phyloP scores from a whole-genome alignment of 2,888 invertebrate genomes.

The Acrocera orbiculus region DNA sequence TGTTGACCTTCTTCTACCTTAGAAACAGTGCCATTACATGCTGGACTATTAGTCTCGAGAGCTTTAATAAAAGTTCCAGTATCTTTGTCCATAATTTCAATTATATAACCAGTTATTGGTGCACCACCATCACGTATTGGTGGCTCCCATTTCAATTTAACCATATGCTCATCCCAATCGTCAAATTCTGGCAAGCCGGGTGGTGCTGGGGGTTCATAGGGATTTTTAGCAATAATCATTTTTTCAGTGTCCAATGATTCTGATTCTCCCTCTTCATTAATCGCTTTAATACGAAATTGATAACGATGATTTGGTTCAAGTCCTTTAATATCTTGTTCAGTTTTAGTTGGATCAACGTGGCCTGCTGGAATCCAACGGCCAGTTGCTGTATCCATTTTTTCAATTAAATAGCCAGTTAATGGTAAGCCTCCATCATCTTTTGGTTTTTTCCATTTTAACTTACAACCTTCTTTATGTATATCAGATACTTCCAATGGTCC shows the following conservation, averaged over 20 bases:
- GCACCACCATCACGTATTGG: constrained; percentile 83
- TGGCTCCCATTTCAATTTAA: constrained; percentile 78
- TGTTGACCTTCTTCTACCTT: constrained; percentile 86
- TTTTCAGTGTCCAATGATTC: constrained; percentile 84
- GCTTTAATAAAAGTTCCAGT: constrained; percentile 71
- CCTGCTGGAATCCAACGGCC: constrained; percentile 82
- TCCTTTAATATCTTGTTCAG: constrained; percentile 64
- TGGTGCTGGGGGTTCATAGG: constrained; percentile 74
- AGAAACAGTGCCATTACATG: constrained; percentile 72
- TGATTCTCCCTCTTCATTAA: constrained; percentile 93
- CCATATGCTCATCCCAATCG: constrained; percentile 82
- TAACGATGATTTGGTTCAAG: constrained; percentile 91
- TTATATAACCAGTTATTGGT: constrained; percentile 81
- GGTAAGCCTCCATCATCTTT: constrained; percentile 92
- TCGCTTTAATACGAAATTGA: constrained; percentile 92
- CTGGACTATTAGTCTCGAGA: constrained; percentile 64
- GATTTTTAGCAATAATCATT: constrained; percentile 89
- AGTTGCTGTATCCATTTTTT: constrained; percentile 81
- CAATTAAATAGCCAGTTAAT: constrained; percentile 75
- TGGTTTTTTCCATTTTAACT: constrained; percentile 85
- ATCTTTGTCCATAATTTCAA: constrained; percentile 84
- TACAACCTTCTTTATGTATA: constrained; percentile 85
- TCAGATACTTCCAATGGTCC: constrained; percentile 84
- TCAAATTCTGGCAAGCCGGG: constrained; percentile 82
- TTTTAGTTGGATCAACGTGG: constrained; percentile 61